phyloP scores from a whole-genome alignment of 1,140 invertebrate genomes.

The Anastatus disparis region DNA sequence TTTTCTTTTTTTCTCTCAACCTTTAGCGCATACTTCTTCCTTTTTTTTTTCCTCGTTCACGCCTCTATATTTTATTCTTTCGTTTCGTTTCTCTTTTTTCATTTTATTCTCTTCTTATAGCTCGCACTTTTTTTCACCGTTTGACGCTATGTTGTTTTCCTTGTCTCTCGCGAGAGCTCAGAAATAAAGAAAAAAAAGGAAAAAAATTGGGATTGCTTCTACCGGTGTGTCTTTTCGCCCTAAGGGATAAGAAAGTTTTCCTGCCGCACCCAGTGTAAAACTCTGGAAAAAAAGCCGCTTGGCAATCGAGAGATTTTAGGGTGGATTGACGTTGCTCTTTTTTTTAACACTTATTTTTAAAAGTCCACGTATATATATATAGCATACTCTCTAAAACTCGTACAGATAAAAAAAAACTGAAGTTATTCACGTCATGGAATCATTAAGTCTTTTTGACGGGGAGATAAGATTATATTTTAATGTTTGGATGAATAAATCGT shows the following conservation, averaged over 20 bases:
- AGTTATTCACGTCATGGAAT: not conserved
- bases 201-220: conserved; percentile 31
- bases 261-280: too few species aligned
- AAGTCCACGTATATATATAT: not conserved
- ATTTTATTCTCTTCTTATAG: too few species aligned
- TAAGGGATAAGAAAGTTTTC: conserved; percentile 35
- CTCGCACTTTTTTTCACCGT: not conserved
- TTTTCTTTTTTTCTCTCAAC: too few species aligned
- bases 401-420: not conserved
- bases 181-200: not conserved
- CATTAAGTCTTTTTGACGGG: not conserved
- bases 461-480: too few species aligned
- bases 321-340: conserved; percentile 5
- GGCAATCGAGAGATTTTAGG: conserved; percentile 18
- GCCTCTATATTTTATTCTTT: conserved; percentile 10
- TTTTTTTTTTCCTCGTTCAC: conserved; percentile 21
- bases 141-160: conserved; percentile 1
- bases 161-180: conserved; percentile 6
- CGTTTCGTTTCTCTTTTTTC: too few species aligned
- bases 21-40: too few species aligned
- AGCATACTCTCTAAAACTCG: not conserved
- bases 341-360: not conserved
- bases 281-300: conserved; percentile 29
- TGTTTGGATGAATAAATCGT: too few species aligned
- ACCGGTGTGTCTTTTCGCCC: conserved; percentile 21